Base-by-base conservation (phyloP, 1,140 invertebrate genomes). In the Sinella curviseta region DNA sequence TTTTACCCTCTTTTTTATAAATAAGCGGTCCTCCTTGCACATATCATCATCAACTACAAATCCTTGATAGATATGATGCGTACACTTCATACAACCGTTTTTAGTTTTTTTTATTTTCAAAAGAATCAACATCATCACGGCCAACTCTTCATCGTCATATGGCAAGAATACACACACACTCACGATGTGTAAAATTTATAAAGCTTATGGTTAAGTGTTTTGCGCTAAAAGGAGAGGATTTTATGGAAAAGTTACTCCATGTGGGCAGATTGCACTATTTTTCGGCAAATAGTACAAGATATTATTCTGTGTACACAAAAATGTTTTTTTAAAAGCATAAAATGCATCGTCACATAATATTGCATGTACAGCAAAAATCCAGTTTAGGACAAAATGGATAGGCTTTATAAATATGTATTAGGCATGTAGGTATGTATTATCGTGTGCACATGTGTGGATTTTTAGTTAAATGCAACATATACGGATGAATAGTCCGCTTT, bases 1-100 rank as follows among this genome's bases (percentile, higher is more conserved):
- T 60, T 60, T 60, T 60, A 60, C 57, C 57, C 57, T 26, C 57
- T n/a, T 60, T 60, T 60, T 60, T 60, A 48, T 48, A 48, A 12
- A 48, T 20, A 60, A 60, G 57, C 57, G 14, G 24, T 60, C 12
- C 20, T 20, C 20, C 39, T n/a, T n/a, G n/a, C n/a, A n/a, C 39
- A 48, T 48, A 12, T 48, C 20, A 48, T 48, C 39, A 48, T 8
- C 17, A 48, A 8, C 39, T 48, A 48, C 39, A 48, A 48, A 48
- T 48, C 39, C 39, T 48, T 48, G 4, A n/a, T 48, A 48, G 39
- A 8, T 8, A 48, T 4, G 39, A 48, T 48, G 17, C 4, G 4
- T 48, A 48, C 39, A 48, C 17, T 48, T 48, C 39, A 48, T 48
- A 48, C 17, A 8, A 8, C 39, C 4, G 4, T 48, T 48, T 48